Percentiles rank a stretch among this genome's conserved stretches.
These are phyloP conservation scores for Pseudolaguvia tuberculata DNA, from an alignment of 2,113 vertebrate species.

Conservation along the genomic window DNA sequence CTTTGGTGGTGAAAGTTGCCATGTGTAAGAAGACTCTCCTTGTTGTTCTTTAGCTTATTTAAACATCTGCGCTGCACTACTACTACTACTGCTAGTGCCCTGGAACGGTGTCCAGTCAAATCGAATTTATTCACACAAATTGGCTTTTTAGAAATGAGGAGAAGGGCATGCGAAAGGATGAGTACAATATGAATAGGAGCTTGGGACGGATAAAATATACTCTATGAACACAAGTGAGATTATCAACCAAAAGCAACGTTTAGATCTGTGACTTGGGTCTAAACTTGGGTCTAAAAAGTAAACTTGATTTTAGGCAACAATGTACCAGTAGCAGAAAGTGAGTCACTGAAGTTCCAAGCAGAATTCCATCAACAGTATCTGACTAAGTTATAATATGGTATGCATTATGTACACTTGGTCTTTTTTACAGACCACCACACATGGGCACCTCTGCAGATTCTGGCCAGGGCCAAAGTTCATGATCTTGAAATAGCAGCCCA, in stretches of 20 bases:
- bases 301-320: background rate
- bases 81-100: constrained; percentile 53
- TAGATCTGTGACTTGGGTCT: too few relatives aligned
- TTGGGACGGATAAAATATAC: background rate
- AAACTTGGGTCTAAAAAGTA: too few relatives aligned
- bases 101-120: constrained; percentile 54
- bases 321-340: background rate
- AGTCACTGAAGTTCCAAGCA: background rate
- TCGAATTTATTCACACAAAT: constrained; percentile 53
- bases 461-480: constrained; percentile 70
- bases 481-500: constrained; percentile 67
- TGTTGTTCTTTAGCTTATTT: constrained; percentile 69
- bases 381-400: background rate
- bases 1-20: constrained; percentile 69
- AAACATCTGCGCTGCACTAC: constrained; percentile 66
- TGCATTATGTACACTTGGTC: constrained; percentile 1
- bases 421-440: constrained; percentile 52
- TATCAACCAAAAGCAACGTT: too few relatives aligned
- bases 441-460: constrained; percentile 62
- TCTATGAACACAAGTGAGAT: background rate
- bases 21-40: constrained; percentile 67
- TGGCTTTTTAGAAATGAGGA: constrained; percentile 38
- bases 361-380: background rate
- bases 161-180: background rate
- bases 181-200: background rate